These are phyloP conservation scores for Galbula dea DNA, from an alignment of 2,113 vertebrate genomes.

Conservation along the genomic window DNA sequence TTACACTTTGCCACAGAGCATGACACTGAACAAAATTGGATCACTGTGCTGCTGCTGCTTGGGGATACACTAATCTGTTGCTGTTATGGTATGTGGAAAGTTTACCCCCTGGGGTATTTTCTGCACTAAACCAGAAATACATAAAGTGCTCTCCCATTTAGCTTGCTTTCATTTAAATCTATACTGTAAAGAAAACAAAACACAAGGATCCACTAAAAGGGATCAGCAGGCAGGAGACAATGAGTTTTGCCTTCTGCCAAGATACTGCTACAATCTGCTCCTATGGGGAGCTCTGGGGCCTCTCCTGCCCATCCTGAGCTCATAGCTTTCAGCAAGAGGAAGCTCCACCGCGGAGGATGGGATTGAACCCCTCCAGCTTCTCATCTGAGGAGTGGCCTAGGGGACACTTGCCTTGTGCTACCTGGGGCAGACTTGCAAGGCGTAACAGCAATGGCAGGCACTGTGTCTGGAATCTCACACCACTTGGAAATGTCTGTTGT, in stretches of 20 bases:
- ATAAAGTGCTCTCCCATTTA: neutral
- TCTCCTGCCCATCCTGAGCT: neutral
- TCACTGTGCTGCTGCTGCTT: neutral
- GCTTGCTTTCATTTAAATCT: neutral
- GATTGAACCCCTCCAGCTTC: neutral
- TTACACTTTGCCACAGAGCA: neutral
- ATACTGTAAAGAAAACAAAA: neutral
- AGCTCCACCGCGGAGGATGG: neutral
- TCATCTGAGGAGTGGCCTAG: too few species aligned
- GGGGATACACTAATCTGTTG: neutral
- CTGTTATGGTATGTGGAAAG: neutral
- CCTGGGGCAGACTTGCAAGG: neutral
- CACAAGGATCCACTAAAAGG: neutral
- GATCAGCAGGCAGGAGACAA: neutral
- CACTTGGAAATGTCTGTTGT: neutral
- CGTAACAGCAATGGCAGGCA: rapidly evolving
- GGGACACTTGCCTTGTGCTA: neutral
- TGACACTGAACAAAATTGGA: rapidly evolving
- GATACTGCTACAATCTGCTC: neutral
- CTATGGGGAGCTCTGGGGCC: neutral
- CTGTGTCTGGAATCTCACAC: rapidly evolving
- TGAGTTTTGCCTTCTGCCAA: neutral
- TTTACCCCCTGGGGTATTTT: neutral
- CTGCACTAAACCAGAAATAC: neutral
- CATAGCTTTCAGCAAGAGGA: neutral